phyloP scores from a whole-genome alignment of 2,797 vertebrate genomes.

The Diplodus sargus region DNA sequence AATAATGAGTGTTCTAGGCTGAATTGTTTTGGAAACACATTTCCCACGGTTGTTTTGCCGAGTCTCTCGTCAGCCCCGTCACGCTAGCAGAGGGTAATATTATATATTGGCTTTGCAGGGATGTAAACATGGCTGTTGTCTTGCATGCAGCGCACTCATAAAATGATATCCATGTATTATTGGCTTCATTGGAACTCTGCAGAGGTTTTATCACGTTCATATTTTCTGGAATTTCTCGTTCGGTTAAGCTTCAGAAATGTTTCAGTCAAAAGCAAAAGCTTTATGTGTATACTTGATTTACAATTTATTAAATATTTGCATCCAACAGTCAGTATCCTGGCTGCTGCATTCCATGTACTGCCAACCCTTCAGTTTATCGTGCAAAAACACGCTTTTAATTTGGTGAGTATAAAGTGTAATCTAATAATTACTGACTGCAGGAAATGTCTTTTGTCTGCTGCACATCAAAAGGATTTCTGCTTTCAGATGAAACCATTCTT shows the following conservation, averaged over 20 bases:
- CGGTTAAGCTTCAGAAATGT: slow-evolving; percentile 5
- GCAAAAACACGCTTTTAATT: not conserved
- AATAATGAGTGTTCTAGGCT: slow-evolving; percentile 20
- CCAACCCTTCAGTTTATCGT: not conserved
- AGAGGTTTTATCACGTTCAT: not conserved
- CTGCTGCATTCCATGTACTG: not conserved
- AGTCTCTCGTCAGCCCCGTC: not conserved
- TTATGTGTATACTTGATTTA: not conserved
- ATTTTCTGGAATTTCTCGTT: not conserved
- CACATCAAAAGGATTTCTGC: not conserved
- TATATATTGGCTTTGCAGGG: slow-evolving; percentile 9
- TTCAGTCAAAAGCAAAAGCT: not conserved
- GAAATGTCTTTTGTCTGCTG: slow-evolving; percentile 3
- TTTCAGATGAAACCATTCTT: not conserved
- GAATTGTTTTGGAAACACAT: slow-evolving; percentile 19
- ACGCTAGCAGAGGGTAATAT: not conserved
- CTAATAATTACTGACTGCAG: slow-evolving; percentile 3
- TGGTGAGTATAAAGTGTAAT: not conserved
- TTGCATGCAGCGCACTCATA: not conserved
- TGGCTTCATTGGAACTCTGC: not conserved
- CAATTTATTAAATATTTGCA: slow-evolving; percentile 5
- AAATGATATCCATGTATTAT: not conserved
- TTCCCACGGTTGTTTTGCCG: slow-evolving; percentile 4
- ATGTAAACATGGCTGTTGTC: slow-evolving; percentile 5
- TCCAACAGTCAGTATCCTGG: not conserved